These are phyloP conservation scores for Clusia tigrina DNA, from an alignment of 2,888 invertebrate genomes.

Conservation along the genomic window DNA sequence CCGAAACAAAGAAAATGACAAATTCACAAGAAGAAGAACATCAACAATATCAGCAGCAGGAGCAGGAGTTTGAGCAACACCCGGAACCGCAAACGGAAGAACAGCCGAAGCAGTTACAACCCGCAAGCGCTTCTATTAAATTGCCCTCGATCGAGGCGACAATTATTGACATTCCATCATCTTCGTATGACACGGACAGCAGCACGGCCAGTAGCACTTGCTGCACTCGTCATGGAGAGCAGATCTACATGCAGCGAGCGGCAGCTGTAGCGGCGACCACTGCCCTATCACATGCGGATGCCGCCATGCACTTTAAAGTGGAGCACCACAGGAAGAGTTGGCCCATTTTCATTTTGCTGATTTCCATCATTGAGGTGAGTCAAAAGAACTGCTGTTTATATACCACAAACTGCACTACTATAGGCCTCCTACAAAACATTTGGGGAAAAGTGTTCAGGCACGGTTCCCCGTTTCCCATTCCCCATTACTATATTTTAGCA, in stretches of 20 bases:
- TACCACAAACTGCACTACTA: not conserved
- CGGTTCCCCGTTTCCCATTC: too few species aligned
- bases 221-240: constrained; percentile 57
- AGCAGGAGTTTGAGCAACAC: constrained; percentile 3
- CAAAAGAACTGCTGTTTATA: not conserved
- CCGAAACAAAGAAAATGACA: too few species aligned
- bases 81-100: constrained; percentile 9
- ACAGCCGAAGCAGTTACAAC: constrained; percentile 24
- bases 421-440: too few species aligned
- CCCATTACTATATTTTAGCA: not conserved
- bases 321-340: constrained; percentile 55
- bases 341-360: constrained; percentile 57
- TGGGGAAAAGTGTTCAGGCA: too few species aligned
- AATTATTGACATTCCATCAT: constrained; percentile 59
- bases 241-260: constrained; percentile 55
- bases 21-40: constrained; percentile 24
- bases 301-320: constrained; percentile 42
- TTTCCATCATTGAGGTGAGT: constrained; percentile 60
- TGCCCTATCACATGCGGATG: constrained; percentile 22
- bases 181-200: constrained; percentile 58
- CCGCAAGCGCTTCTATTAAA: constrained; percentile 32
- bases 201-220: constrained; percentile 59
- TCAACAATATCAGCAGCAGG: constrained; percentile 1
- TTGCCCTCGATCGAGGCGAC: constrained; percentile 44
- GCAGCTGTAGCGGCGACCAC: constrained; percentile 13